Evolutionary conservation across 1,140 invertebrate genomes (phyloP).

Genomic region (Zaprionus lachaisei): DNA sequence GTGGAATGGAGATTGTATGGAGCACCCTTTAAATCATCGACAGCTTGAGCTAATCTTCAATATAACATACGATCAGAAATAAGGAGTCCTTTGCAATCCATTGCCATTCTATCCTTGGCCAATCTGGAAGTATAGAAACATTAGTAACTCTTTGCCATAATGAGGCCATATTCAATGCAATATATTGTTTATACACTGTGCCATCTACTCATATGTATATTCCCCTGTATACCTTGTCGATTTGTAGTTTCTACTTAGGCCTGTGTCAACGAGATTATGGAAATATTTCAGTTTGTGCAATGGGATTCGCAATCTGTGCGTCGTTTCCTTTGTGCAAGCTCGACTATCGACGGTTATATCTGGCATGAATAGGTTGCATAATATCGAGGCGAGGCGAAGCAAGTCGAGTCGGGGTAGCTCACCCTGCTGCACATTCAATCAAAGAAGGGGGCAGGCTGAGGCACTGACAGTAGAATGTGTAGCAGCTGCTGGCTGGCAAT

Average conservation of each 20-base stretch:
- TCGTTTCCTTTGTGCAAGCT: conserved; percentile 17
- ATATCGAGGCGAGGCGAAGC: conserved; percentile 20
- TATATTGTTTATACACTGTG: background rate
- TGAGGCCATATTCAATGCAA: background rate
- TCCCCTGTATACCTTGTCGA: background rate
- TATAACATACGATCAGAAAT: no score
- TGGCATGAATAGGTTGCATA: conserved; percentile 45
- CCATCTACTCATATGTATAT: background rate
- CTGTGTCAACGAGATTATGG: conserved; percentile 7
- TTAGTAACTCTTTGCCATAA: background rate
- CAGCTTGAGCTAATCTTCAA: no score
- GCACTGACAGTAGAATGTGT: conserved; percentile 43
- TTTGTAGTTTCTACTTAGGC: background rate
- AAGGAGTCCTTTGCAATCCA: no score
- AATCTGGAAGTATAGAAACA: background rate
- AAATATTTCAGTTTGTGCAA: background rate
- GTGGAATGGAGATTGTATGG: background rate
- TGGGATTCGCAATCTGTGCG: background rate
- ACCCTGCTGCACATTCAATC: conserved; percentile 47
- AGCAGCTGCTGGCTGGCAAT: conserved; percentile 52
- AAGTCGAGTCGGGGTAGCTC: background rate
- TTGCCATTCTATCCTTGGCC: background rate
- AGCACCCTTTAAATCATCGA: no score
- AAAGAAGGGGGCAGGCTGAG: conserved; percentile 8
- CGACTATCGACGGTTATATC: conserved; percentile 20